Evolutionary conservation across 2,113 vertebrate species (phyloP).

Genomic region (Callithrix jacchus): DNA sequence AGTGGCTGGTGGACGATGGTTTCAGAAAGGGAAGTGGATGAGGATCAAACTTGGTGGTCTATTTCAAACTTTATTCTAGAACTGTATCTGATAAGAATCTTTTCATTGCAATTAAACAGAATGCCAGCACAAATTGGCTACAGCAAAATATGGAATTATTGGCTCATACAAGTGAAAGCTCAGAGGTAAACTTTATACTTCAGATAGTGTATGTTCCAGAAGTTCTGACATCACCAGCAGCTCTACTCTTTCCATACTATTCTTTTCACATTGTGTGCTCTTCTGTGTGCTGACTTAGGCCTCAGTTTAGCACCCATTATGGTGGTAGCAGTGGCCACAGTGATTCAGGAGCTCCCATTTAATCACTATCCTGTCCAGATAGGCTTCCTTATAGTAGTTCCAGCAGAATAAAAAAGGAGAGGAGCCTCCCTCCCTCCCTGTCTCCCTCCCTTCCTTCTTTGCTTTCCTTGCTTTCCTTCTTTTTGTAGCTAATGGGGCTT

Average conservation of each 20-base stretch:
- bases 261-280: not conserved
- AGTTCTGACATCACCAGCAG: not conserved
- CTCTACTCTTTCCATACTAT: not conserved
- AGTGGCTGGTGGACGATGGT: not conserved
- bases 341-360: not conserved
- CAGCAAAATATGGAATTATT: not conserved
- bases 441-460: too few species aligned
- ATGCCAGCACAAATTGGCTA: not conserved
- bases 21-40: conserved; percentile 6
- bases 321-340: not conserved
- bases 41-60: not conserved
- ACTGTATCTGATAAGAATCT: not conserved
- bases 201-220: not conserved
- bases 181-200: not conserved
- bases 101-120: not conserved
- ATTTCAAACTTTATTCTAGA: conserved; percentile 3
- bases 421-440: too few species aligned
- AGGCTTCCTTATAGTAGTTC: not conserved
- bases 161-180: not conserved
- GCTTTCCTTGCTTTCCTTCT: too few species aligned
- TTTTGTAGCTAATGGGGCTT: too few species aligned
- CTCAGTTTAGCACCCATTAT: not conserved
- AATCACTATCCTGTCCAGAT: not conserved
- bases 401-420: not conserved
- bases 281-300: not conserved